Percentiles rank a stretch among this genome's conserved stretches.
These are phyloP conservation scores for Varroa destructor DNA, from an alignment of 1,140 invertebrate genomes.

Conservation along the genomic window DNA sequence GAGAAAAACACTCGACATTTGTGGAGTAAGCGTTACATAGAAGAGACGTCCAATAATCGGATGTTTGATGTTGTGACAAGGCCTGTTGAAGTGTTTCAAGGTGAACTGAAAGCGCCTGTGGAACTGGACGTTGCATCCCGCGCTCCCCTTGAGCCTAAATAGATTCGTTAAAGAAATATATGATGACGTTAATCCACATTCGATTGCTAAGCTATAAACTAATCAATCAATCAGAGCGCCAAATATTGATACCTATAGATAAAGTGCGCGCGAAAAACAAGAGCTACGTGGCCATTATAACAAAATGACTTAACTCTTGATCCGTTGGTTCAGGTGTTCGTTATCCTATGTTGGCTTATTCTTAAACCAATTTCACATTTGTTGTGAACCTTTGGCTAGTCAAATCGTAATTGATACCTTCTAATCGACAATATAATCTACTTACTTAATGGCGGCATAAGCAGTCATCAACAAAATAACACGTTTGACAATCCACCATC, in stretches of 20 bases:
- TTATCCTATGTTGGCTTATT: no score
- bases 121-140: constrained; percentile 61
- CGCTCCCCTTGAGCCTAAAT: constrained; percentile 53
- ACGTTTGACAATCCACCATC: no score
- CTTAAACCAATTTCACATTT: background rate
- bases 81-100: constrained; percentile 47
- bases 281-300: no score
- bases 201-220: no score
- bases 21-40: constrained; percentile 72
- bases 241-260: no score
- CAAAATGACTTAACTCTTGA: no score
- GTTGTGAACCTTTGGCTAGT: background rate
- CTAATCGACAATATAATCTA: background rate
- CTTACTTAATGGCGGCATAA: no score
- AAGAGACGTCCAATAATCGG: constrained; percentile 75
- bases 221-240: no score
- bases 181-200: no score
- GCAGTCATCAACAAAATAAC: no score
- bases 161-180: background rate
- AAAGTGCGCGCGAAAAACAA: no score
- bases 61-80: constrained; percentile 50
- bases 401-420: background rate
- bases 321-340: no score
- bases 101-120: constrained; percentile 65
- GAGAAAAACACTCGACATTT: constrained; percentile 44